Base-by-base conservation (phyloP, 1,140 invertebrate species). In the Chymomyza costata region DNA sequence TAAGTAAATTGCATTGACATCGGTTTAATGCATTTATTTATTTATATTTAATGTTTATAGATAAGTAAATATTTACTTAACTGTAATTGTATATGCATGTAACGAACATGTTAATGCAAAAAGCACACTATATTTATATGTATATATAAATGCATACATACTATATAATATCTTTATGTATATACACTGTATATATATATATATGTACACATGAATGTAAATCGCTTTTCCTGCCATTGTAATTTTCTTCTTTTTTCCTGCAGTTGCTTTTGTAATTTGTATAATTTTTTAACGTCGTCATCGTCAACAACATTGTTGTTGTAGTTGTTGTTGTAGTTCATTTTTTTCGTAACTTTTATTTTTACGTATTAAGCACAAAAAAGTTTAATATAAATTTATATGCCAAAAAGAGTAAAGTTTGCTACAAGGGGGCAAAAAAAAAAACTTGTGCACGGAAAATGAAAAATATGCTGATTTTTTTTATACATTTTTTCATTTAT, bases 371-470 rank as follows among this genome's bases (percentile, higher is more conserved):
- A 31, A 64, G 53, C 65, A n/a, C n/a, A 61, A 69, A 74, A 74
- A 69, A 65, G 47, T 61, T 68, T 69, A 74, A 74, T 69, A 74
- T 76, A 76, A 74, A 76, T 74, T 74, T 65, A 74, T 76, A 70
- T 76, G 64, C 65, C 43, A 57, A 60, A 43, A 40, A 18, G 44
- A 38, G 38, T 19, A 37, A 37, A 35, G 44, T 16, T 19, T 16
- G 47, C n/a, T n/a, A n/a, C 16, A 10, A 18, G 44, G 47, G 2
- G 7, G 18, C 7, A 1, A 8, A 15, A 5, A 31, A 21, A 18
- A 34, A 43, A 51, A 30, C 46, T 41, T 45, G 25, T 40, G 48
- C 34, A 39, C 38, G 47, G 16, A 25, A 28, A 60, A 48, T 28
- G 25, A 37, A 21, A 60, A 47, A 43, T 21, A 19, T 7, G 38